phyloP scores from a whole-genome alignment of 2,113 vertebrate species.

The Poeciliopsis turrubarensis region DNA sequence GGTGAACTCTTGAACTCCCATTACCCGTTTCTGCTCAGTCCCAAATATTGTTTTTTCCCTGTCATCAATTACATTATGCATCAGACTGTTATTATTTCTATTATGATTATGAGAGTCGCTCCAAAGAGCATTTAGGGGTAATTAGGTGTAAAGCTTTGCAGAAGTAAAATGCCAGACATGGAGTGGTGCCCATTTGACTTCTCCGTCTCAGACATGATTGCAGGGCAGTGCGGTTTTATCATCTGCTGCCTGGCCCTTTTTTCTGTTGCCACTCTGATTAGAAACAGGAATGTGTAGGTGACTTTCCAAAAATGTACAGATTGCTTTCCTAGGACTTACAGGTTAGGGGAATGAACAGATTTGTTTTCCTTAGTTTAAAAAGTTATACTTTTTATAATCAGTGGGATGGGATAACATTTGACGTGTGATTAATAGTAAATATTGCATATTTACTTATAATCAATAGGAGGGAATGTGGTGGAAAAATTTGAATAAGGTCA shows the following conservation, averaged over 20 bases:
- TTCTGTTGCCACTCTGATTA: slow-evolving; percentile 17
- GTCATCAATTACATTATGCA: slow-evolving; percentile 74
- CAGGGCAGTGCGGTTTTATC: slow-evolving; percentile 4
- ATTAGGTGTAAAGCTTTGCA: slow-evolving; percentile 67
- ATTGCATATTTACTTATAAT: no score
- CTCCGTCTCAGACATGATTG: slow-evolving; percentile 27
- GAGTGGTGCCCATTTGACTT: slow-evolving; percentile 40
- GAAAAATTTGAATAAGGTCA: no score
- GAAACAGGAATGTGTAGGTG: not conserved
- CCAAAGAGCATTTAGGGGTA: slow-evolving; percentile 67
- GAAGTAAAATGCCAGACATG: slow-evolving; percentile 30
- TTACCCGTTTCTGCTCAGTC: slow-evolving; percentile 55
- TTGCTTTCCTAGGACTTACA: not conserved
- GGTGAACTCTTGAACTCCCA: slow-evolving; percentile 80
- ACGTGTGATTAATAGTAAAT: no score
- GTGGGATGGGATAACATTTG: no score
- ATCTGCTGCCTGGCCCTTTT: slow-evolving; percentile 7
- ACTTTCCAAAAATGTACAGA: not conserved
- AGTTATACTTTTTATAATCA: no score
- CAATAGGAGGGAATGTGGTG: no score
- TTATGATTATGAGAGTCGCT: slow-evolving; percentile 65
- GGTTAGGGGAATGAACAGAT: not conserved
- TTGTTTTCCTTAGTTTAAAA: not conserved
- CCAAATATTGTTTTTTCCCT: slow-evolving; percentile 58
- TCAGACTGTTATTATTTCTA: slow-evolving; percentile 71